Conservation (phyloP, 1,140 invertebrate species). For the Drosophila pseudoobscura region DNA sequence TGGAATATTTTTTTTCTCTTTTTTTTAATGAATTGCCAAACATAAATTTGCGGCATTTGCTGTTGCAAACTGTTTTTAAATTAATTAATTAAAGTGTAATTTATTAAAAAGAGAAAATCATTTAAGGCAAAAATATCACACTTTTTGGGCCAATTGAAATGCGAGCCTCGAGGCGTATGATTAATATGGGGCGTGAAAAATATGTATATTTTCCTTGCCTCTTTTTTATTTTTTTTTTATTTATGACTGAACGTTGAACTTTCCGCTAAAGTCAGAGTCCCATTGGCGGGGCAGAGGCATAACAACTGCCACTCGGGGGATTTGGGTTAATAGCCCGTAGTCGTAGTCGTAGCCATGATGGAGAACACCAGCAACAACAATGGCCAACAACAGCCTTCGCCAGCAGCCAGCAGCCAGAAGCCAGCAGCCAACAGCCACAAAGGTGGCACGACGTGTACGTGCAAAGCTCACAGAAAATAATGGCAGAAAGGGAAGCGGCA, state of each 20-base stretch:
- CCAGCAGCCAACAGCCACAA: conserved; percentile 37
- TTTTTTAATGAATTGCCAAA: conserved; percentile 54
- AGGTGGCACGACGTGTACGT: conserved; percentile 51
- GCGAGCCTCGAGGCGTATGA: conserved; percentile 53
- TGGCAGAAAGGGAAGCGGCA: conserved; percentile 41
- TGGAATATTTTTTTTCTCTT: conserved; percentile 8
- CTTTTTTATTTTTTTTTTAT: conserved; percentile 37
- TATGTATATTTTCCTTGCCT: conserved; percentile 28
- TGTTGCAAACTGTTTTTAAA: conserved; percentile 43
- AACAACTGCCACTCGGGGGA: conserved; percentile 73
- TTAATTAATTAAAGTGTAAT: conserved; percentile 66
- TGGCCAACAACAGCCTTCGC: conserved; percentile 39
- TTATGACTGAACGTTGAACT: conserved; percentile 76
- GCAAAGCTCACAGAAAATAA: conserved; percentile 61
- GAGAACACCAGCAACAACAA: conserved; percentile 21
- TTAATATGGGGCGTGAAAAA: conserved; percentile 60
- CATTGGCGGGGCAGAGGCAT: conserved; percentile 40
- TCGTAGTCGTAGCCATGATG: conserved; percentile 21
- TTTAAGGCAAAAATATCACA: conserved; percentile 41
- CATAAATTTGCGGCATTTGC: conserved; percentile 42
- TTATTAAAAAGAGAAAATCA: conserved; percentile 18
- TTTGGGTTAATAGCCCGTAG: conserved; percentile 75
- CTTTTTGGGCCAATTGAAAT: conserved; percentile 66
- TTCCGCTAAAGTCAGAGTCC: conserved; percentile 67
- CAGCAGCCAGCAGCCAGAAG: conserved; percentile 26